A percentile compares a stretch with the other conserved stretches of the same genome.
Evolutionary conservation across 2,797 vertebrate genomes (phyloP).

Genomic region (Micropoecilia bifurca): DNA sequence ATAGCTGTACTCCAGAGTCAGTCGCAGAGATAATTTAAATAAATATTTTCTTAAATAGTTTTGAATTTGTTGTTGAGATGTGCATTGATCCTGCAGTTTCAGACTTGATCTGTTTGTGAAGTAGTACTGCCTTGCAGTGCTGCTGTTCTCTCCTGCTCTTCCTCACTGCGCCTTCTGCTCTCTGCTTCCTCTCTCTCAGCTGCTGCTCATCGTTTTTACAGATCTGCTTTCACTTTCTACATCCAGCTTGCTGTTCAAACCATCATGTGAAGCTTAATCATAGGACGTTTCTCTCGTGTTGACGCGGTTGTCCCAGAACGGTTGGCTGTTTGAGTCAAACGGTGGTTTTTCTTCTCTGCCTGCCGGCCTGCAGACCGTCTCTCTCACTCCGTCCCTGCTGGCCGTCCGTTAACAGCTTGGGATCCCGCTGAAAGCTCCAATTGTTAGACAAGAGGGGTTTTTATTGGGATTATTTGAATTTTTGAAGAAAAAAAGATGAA

Average conservation of each 20-base stretch:
- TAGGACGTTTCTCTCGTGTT: background rate
- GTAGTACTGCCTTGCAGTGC: background rate
- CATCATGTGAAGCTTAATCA: background rate
- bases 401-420: slow-evolving; percentile 14
- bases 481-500: background rate
- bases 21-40: background rate
- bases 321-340: background rate
- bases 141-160: background rate
- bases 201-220: slow-evolving; percentile 16
- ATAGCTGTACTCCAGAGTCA: background rate
- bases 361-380: slow-evolving; percentile 12
- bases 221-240: slow-evolving; percentile 20
- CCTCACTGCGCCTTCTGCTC: background rate
- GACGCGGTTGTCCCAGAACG: background rate
- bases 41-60: background rate
- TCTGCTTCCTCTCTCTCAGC: slow-evolving; percentile 30
- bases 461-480: background rate
- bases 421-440: slow-evolving; percentile 5
- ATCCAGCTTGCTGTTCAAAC: slow-evolving; percentile 3
- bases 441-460: slow-evolving; percentile 5
- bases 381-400: slow-evolving; percentile 19
- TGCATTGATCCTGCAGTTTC: background rate
- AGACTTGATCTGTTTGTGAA: background rate
- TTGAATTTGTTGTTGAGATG: background rate
- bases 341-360: slow-evolving; percentile 22